Percentiles rank a stretch among this genome's conserved stretches.
Evolutionary conservation across 2,888 invertebrate genomes (phyloP).

Genomic region (Eupithecia abbreviata): DNA sequence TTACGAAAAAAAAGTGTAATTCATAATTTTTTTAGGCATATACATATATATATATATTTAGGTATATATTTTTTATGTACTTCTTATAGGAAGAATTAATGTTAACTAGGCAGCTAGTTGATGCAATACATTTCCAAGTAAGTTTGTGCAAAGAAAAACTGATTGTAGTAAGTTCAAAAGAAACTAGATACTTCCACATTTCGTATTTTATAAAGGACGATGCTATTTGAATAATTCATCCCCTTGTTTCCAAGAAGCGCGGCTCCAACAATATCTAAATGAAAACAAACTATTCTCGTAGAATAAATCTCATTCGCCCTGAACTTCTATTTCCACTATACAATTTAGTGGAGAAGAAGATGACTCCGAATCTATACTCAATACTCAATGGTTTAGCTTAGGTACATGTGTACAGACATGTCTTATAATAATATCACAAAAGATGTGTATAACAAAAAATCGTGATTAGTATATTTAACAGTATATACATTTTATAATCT

Average conservation of each 20-base stretch:
- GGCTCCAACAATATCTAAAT: constrained; percentile 20
- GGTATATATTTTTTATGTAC: too few relatives aligned
- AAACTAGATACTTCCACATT: neutral
- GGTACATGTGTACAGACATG: too few relatives aligned
- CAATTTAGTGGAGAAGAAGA: neutral
- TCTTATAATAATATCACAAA: too few relatives aligned
- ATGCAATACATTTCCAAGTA: neutral
- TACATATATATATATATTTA: too few relatives aligned
- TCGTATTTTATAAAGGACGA: constrained; percentile 13
- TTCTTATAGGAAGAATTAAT: neutral
- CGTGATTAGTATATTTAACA: too few relatives aligned
- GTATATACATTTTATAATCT: too few relatives aligned
- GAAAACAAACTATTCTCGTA: constrained; percentile 20
- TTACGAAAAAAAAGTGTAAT: too few relatives aligned
- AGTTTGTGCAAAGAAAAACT: neutral
- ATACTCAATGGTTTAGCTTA: too few relatives aligned
- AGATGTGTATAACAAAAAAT: too few relatives aligned
- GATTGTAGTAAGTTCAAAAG: constrained; percentile 5
- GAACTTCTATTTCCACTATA: neutral
- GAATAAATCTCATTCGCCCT: constrained; percentile 14
- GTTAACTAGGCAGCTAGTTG: neutral
- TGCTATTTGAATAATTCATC: constrained; percentile 21
- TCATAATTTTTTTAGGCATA: too few relatives aligned
- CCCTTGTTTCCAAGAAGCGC: constrained; percentile 21
- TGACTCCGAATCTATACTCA: too few relatives aligned